These are phyloP conservation scores for Lagopus leucura DNA, from an alignment of 2,113 vertebrate genomes.

Conservation along the genomic window DNA sequence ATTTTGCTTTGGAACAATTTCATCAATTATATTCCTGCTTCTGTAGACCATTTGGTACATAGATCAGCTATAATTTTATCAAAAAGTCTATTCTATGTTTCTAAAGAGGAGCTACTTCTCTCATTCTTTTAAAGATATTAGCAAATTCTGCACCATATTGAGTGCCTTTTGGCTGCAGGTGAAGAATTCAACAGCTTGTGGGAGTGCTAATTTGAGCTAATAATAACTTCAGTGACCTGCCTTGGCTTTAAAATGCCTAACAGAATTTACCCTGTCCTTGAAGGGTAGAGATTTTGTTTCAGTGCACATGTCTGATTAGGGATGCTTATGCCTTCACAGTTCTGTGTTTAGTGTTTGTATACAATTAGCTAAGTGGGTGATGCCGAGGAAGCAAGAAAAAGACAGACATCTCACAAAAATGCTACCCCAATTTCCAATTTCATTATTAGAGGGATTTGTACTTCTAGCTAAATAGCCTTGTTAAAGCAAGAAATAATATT, in stretches of 20 bases:
- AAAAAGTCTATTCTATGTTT: not conserved
- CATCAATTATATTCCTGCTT: not conserved
- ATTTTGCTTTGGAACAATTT: constrained; percentile 1
- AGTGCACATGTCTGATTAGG: not conserved
- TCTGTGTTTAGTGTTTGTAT: not conserved
- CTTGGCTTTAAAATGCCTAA: constrained; percentile 39
- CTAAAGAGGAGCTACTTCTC: not conserved
- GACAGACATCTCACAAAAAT: not conserved
- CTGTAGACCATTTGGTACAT: not conserved
- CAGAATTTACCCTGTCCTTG: constrained; percentile 27
- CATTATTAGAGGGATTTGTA: not conserved
- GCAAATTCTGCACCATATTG: constrained; percentile 37
- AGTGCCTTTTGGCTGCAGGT: constrained; percentile 19
- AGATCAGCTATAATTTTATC: not conserved
- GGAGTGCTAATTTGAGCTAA: constrained; percentile 48
- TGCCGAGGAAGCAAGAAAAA: not conserved
- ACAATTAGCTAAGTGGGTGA: not conserved
- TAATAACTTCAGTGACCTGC: constrained; percentile 55
- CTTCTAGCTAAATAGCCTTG: not conserved
- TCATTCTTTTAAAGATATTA: not conserved
- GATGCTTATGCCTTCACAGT: fast-evolving
- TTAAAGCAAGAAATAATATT: not conserved
- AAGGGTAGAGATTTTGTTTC: constrained; percentile 11
- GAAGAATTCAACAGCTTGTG: constrained; percentile 28
- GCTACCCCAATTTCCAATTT: not conserved